Evolutionary conservation across 1,140 invertebrate species (phyloP).

Genomic region (Eriocheir sinensis): DNA sequence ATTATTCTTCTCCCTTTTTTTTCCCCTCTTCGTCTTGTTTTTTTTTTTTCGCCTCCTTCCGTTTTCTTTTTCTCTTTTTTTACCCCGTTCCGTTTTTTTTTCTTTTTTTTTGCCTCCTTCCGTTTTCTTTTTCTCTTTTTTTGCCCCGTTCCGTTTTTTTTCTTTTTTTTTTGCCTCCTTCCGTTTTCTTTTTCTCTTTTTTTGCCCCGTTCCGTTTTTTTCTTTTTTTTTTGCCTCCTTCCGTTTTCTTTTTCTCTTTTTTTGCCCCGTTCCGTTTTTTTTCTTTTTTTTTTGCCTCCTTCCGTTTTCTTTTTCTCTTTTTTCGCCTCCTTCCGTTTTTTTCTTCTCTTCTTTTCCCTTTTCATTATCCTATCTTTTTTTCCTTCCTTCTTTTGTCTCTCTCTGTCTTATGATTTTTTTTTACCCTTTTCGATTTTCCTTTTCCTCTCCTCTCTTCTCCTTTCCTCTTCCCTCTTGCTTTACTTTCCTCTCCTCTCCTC

Average conservation of each 20-base stretch:
- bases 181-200: no score
- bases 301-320: neutral
- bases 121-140: neutral
- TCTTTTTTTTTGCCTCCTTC: neutral
- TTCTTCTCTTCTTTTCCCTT: neutral
- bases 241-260: neutral
- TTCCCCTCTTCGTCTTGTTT: no score
- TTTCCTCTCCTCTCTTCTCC: neutral
- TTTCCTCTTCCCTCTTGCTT: neutral
- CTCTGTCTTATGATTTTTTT: neutral
- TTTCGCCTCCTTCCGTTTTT: neutral
- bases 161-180: neutral
- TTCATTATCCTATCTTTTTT: neutral
- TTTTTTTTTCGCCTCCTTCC: no score
- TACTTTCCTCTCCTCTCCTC: neutral
- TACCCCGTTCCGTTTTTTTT: no score
- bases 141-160: neutral
- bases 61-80: no score
- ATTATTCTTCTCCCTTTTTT: no score
- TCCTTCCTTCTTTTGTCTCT: neutral
- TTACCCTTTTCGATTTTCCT: neutral
- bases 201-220: neutral
- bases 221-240: neutral
- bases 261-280: neutral
- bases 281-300: neutral